These are phyloP conservation scores for Dipodomys merriami DNA, from an alignment of 2,113 vertebrate genomes.

Conservation along the genomic window DNA sequence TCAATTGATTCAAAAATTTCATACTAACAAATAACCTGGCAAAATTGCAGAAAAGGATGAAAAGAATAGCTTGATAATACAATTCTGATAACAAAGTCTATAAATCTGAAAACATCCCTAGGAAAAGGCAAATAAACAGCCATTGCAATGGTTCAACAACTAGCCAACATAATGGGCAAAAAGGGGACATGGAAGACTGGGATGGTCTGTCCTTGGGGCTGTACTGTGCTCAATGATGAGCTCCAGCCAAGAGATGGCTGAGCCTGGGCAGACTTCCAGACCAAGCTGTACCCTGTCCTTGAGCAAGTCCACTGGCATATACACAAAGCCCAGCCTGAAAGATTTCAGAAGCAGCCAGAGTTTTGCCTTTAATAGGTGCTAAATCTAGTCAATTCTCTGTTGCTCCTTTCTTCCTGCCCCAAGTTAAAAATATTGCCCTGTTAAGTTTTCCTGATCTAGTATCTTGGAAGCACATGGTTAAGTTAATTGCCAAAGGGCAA, in stretches of 20 bases:
- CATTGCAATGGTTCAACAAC: not conserved
- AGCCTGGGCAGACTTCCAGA: not conserved
- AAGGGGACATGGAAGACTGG: not conserved
- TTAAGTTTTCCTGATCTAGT: conserved; percentile 72
- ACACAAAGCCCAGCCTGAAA: conserved; percentile 58
- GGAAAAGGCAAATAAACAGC: not conserved
- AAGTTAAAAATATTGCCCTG: conserved; percentile 73
- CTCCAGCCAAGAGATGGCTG: not conserved
- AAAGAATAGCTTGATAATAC: conserved; percentile 2
- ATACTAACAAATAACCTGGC: conserved; percentile 36
- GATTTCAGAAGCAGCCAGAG: conserved; percentile 34
- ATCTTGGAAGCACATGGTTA: conserved; percentile 76
- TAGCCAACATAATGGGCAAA: not conserved
- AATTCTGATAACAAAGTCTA: conserved; percentile 30
- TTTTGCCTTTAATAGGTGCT: conserved; percentile 61
- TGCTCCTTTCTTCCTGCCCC: conserved; percentile 48
- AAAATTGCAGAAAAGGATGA: not conserved
- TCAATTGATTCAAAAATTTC: conserved; percentile 36
- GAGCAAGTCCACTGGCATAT: conserved; percentile 48
- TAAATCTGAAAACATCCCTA: conserved; percentile 25
- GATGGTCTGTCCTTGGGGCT: not conserved
- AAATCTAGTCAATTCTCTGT: conserved; percentile 58
- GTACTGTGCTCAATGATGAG: rapidly evolving
- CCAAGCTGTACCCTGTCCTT: conserved; percentile 29
- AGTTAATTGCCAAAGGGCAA: conserved; percentile 71